Evolutionary conservation across 2,797 vertebrate species (phyloP).

Genomic region (Galago senegalensis): DNA sequence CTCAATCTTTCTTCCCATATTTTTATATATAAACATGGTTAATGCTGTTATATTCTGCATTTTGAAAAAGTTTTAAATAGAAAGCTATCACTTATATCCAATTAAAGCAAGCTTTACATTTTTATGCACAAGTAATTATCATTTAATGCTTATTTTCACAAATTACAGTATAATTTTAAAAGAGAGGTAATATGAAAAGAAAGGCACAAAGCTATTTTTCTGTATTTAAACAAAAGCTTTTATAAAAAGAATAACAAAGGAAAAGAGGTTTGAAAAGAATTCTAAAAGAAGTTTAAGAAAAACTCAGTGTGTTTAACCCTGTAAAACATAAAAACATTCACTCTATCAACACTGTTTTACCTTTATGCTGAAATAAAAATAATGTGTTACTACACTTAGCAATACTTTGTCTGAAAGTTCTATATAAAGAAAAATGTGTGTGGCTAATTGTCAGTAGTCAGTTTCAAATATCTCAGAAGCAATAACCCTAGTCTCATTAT

Average conservation of each 20-base stretch:
- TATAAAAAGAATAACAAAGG: not conserved
- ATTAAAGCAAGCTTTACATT: not conserved
- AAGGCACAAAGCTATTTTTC: not conserved
- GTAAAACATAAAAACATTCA: not conserved
- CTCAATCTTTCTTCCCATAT: not conserved
- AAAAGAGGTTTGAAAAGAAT: not conserved
- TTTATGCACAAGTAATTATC: slow-evolving; percentile 14
- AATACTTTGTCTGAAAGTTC: not conserved
- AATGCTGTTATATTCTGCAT: not conserved
- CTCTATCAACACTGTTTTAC: slow-evolving; percentile 6
- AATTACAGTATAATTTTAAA: slow-evolving; percentile 45
- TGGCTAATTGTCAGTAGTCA: not conserved
- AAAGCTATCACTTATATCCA: slow-evolving; percentile 1
- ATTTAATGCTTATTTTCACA: slow-evolving; percentile 33
- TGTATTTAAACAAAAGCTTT: not conserved
- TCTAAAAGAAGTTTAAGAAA: not conserved
- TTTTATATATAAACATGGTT: not conserved
- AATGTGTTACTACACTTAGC: not conserved
- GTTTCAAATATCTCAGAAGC: not conserved
- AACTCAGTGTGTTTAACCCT: not conserved
- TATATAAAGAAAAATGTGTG: not conserved
- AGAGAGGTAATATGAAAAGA: not conserved
- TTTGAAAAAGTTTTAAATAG: slow-evolving; percentile 38
- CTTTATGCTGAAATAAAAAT: slow-evolving; percentile 4
- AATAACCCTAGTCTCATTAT: not conserved